Conservation (phyloP, 2,797 vertebrate genomes). For the Leuciscus waleckii region DNA sequence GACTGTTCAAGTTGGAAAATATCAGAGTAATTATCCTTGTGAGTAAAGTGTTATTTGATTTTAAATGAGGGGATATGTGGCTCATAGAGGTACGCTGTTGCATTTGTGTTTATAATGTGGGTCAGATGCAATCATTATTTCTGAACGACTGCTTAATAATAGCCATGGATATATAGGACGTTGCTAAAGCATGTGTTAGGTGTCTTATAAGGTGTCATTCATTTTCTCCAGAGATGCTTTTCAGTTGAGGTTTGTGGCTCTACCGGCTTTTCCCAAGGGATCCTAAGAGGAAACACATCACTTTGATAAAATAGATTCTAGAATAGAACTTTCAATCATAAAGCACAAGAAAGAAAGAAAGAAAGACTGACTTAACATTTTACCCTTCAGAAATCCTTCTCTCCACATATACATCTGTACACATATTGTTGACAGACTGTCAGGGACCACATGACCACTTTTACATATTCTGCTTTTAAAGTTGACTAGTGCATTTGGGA, state of each 20-base stretch:
- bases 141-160: slow-evolving; percentile 32
- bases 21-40: slow-evolving; percentile 57
- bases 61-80: slow-evolving; percentile 32
- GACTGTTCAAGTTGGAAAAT: slow-evolving; percentile 49
- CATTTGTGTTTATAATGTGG: slow-evolving; percentile 36
- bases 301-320: not conserved
- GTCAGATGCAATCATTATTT: slow-evolving; percentile 44
- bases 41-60: slow-evolving; percentile 70
- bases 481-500: slow-evolving; percentile 35
- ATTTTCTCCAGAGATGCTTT: slow-evolving; percentile 17
- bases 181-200: not conserved
- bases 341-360: not conserved
- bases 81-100: slow-evolving; percentile 4
- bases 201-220: slow-evolving; percentile 7
- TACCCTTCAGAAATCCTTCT: slow-evolving; percentile 1
- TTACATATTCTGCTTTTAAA: slow-evolving; percentile 44
- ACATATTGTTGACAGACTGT: slow-evolving; percentile 21
- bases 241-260: not conserved
- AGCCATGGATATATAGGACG: not conserved
- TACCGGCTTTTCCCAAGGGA: not conserved
- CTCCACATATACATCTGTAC: slow-evolving; percentile 7
- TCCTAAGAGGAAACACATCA: not conserved
- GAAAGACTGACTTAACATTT: not conserved
- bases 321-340: slow-evolving; percentile 3
- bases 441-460: slow-evolving; percentile 33